Evolutionary conservation across 2,113 vertebrate genomes (phyloP), one percentile per base, ranked within the genome.

Genomic region (Pardalotus punctatus): DNA sequence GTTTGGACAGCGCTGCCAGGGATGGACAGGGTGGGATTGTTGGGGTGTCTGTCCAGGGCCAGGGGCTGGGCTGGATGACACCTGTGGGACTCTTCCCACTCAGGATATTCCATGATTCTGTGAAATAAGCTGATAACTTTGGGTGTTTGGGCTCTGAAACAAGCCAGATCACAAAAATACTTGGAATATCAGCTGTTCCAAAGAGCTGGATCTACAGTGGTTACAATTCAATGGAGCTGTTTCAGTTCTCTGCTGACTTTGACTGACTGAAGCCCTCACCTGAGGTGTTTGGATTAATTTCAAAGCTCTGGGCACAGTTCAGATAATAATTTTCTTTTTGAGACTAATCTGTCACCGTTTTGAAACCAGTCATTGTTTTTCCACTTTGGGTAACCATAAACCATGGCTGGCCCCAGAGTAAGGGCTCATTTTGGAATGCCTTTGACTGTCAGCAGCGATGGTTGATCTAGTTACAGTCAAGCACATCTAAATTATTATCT

Each of bases 1-100:
- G 7, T 18, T 76, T 76, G 70, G n/a, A 2, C 29, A 47, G 0
- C 0, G 0, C 13, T 53, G 0, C 1, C 21, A 53, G 54, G 61
- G 61, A 57, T 54, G 81, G 5, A 0, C 78, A 76, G n/a, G 47
- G 13, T 54, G 38, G 87, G 61, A 3, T 11, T 69, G n/a, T 23
- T 69, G 40, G 21, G n/a, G n/a, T 0, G 40, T 61, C 54, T 76
- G 47, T 11, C 62, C 79, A 62, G 54, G 31, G 11, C 1, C 7
- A 6, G 29, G n/a, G 0, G 14, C 0, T 67, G 70, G 40, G 1
- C 35, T 61, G 5, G 13, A 11, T 76, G 35, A 16, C 77, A 17
- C n/a, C 4, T 16, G 22, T 35, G 76, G 7, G 33, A 36, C 31
- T 25, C 18, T 83, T 60, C 48, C 35, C 3, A 23, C 2, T 33